Evolutionary conservation across 1,140 invertebrate genomes (phyloP).

Genomic region (Caenorhabditis remanei): DNA sequence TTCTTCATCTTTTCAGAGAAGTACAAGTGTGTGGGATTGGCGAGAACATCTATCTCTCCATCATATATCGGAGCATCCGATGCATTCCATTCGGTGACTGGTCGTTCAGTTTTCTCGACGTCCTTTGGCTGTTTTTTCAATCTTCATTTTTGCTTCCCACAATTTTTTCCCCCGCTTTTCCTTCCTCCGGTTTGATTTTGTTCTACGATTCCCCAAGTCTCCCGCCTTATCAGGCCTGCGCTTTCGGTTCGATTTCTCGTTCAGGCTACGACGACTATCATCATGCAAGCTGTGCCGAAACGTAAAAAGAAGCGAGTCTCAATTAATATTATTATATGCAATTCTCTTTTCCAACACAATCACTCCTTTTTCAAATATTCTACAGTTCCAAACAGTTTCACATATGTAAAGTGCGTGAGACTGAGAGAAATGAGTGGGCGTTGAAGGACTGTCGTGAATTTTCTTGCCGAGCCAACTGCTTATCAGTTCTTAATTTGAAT

Average conservation of each 20-base stretch:
- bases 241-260: constrained; percentile 34
- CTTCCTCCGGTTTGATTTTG: constrained; percentile 12
- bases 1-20: constrained; percentile 43
- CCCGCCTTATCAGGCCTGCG: constrained; percentile 37
- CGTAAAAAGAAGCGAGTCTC: constrained; percentile 51
- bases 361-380: constrained; percentile 2
- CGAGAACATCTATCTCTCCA: constrained; percentile 48
- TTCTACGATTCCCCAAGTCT: constrained; percentile 12
- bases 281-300: constrained; percentile 37
- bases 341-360: not conserved
- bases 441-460: not conserved
- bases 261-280: constrained; percentile 26
- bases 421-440: not conserved
- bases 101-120: constrained; percentile 32
- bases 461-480: not conserved
- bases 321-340: constrained; percentile 49
- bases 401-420: not conserved
- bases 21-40: constrained; percentile 51
- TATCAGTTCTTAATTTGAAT: not conserved
- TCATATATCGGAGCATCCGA: constrained; percentile 6
- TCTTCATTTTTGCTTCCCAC: not conserved
- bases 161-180: not conserved
- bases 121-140: not conserved
- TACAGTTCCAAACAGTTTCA: not conserved
- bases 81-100: constrained; percentile 11